phyloP scores from a whole-genome alignment of 2,113 vertebrate genomes.

The Bos indicus region DNA sequence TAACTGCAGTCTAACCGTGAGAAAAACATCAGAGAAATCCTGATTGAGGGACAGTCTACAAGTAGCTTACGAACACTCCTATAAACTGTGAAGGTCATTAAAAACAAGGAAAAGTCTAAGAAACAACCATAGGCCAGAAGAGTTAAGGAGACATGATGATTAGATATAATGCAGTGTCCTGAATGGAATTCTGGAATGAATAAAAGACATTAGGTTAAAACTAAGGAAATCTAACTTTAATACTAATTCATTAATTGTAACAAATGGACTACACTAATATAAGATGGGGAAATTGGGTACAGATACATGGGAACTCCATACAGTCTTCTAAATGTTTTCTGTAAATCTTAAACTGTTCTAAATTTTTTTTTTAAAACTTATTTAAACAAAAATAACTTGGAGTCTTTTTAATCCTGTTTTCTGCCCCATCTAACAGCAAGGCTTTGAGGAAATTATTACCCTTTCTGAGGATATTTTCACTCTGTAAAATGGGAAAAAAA shows the following conservation, averaged over 20 bases:
- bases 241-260: background rate
- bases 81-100: background rate
- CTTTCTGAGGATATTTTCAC: background rate
- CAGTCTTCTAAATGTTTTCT: background rate
- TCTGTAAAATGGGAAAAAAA: background rate
- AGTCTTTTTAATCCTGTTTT: slow-evolving; percentile 14
- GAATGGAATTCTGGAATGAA: background rate
- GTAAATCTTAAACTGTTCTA: background rate
- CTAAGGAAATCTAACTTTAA: background rate
- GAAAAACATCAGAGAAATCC: background rate
- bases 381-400: background rate
- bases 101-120: background rate
- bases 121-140: background rate
- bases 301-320: background rate
- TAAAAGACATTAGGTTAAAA: background rate
- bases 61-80: background rate
- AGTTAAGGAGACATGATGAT: background rate
- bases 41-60: background rate
- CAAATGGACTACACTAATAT: background rate
- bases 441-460: background rate
- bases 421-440: background rate
- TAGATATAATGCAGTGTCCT: background rate
- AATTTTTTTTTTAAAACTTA: background rate
- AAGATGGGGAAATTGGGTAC: background rate
- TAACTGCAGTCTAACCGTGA: background rate